phyloP scores from a whole-genome alignment of 2,888 invertebrate genomes.

The Drosophila stalkeri region DNA sequence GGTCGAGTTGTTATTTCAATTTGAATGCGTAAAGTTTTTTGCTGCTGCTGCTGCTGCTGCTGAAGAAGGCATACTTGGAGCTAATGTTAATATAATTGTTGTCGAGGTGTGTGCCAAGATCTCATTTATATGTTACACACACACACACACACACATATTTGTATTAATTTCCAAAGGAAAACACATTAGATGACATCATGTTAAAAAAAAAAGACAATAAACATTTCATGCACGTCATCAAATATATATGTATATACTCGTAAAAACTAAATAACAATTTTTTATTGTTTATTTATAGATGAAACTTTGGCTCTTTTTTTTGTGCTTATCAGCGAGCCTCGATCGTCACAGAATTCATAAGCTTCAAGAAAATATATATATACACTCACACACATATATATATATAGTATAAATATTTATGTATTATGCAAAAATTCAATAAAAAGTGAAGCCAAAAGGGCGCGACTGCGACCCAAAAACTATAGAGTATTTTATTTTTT shows the following conservation, averaged over 20 bases:
- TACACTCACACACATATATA: constrained; percentile 48
- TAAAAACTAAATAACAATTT: neutral
- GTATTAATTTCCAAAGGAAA: constrained; percentile 4
- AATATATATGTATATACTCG: constrained; percentile 8
- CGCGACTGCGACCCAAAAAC: constrained; percentile 51
- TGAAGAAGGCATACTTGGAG: constrained; percentile 40
- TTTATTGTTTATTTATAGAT: constrained; percentile 42
- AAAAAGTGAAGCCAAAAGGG: constrained; percentile 51
- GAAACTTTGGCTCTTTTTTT: constrained; percentile 16
- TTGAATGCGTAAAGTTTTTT: constrained; percentile 41
- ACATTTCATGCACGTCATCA: constrained; percentile 41
- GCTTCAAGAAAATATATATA: constrained; percentile 30
- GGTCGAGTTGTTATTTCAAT: constrained; percentile 66
- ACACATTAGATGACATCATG: constrained; percentile 43
- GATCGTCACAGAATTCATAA: constrained; percentile 63
- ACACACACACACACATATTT: constrained; percentile 4
- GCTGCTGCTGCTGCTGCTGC: constrained; percentile 17
- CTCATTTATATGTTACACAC: neutral
- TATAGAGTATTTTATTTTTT: neutral
- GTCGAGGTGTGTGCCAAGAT: constrained; percentile 44
- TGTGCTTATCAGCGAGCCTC: constrained; percentile 51
- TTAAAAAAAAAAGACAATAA: constrained; percentile 16
- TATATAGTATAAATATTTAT: constrained; percentile 44
- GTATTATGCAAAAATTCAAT: constrained; percentile 61
- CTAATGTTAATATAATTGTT: constrained; percentile 54